A percentile compares a stretch with the other conserved stretches of the same genome.
Conservation (phyloP, 1,140 invertebrate genomes). For the Proctacanthus coquilletti region DNA sequence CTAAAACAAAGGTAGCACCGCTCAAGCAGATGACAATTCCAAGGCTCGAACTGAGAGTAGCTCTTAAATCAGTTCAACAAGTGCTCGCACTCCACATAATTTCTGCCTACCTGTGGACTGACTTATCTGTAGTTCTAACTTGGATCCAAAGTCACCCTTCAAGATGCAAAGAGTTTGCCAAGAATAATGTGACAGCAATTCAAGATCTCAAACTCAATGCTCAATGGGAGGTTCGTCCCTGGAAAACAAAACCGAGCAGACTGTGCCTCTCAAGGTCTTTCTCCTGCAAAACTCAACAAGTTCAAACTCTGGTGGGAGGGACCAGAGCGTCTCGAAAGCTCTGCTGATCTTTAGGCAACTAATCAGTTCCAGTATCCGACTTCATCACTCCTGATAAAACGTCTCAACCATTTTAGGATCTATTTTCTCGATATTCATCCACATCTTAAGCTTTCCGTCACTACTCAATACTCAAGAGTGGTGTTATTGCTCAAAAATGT, state of each 20-base stretch:
- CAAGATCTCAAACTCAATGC: neutral
- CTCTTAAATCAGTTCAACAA: neutral
- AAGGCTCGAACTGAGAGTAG: neutral
- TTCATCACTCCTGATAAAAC: too few relatives aligned
- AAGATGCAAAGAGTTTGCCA: neutral
- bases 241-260: neutral
- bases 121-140: neutral
- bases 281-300: neutral
- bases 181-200: neutral
- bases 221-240: neutral
- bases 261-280: neutral
- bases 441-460: too few relatives aligned
- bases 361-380: too few relatives aligned
- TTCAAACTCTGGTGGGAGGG: neutral
- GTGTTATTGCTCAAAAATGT: too few relatives aligned
- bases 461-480: too few relatives aligned
- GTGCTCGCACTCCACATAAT: neutral
- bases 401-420: too few relatives aligned
- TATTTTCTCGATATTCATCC: too few relatives aligned
- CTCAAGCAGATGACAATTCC: neutral
- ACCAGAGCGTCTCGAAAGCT: neutral
- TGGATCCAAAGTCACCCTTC: neutral
- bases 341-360: too few relatives aligned
- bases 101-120: neutral
- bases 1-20: neutral